A percentile compares a stretch with the other conserved stretches of the same genome.
These are phyloP conservation scores for Samia ricini DNA, from an alignment of 1,140 invertebrate genomes.

Conservation along the genomic window DNA sequence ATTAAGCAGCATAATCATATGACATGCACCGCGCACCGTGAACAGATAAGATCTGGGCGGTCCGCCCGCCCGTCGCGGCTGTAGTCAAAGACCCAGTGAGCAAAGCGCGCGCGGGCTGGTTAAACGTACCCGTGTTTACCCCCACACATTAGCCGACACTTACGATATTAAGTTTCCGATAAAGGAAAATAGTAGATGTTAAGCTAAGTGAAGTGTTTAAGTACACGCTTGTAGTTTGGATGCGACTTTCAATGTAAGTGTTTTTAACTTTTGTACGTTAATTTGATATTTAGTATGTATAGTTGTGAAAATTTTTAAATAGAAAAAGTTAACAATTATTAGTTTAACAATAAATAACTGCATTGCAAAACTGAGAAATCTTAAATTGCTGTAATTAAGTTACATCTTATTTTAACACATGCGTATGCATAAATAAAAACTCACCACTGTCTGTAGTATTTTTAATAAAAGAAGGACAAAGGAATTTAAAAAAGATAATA, in stretches of 20 bases:
- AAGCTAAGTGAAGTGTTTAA: background rate
- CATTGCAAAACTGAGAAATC: no score
- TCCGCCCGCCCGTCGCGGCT: constrained; percentile 41
- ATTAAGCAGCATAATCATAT: background rate
- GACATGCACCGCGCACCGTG: constrained; percentile 6
- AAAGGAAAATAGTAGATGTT: background rate
- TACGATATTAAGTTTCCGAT: background rate
- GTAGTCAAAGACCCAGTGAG: constrained; percentile 22
- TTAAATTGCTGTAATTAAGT: no score
- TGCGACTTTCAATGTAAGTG: background rate
- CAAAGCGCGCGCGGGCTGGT: constrained; percentile 26
- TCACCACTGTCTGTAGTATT: no score
- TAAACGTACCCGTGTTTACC: constrained; percentile 26
- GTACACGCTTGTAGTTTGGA: background rate
- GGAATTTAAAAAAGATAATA: no score
- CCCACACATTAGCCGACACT: background rate
- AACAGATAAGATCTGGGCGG: constrained; percentile 60
- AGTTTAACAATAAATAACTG: no score
- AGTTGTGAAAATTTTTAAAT: no score
- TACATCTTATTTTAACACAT: no score
- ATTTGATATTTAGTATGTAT: no score
- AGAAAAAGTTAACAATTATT: no score
- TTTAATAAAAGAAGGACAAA: no score
- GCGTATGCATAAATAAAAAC: no score
- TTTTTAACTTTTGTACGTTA: no score